Evolutionary conservation across 1,140 invertebrate genomes (phyloP).

Genomic region (Cataglyphis hispanica): DNA sequence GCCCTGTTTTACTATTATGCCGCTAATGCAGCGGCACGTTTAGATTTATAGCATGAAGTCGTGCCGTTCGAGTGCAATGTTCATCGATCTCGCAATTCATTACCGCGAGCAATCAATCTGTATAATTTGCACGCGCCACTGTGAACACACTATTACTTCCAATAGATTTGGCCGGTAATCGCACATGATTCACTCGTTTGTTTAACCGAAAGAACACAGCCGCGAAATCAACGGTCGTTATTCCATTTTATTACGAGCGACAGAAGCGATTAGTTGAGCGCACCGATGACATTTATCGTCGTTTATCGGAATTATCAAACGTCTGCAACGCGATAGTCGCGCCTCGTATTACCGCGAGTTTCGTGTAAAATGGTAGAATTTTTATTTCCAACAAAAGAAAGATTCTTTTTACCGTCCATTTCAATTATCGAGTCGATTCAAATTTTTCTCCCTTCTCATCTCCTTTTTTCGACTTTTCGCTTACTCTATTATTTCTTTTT

Average conservation of each 20-base stretch:
- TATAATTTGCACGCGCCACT: constrained; percentile 59
- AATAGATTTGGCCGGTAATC: constrained; percentile 56
- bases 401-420: background rate
- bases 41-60: constrained; percentile 53
- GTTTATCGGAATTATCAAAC: constrained; percentile 43
- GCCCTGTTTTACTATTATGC: background rate
- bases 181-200: constrained; percentile 65
- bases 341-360: background rate
- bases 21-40: constrained; percentile 27
- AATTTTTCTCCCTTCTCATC: constrained; percentile 22
- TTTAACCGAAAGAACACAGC: constrained; percentile 42
- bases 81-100: constrained; percentile 59
- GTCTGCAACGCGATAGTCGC: constrained; percentile 28
- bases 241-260: constrained; percentile 42
- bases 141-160: constrained; percentile 59
- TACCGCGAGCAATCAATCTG: constrained; percentile 52
- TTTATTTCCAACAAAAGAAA: background rate
- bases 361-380: background rate
- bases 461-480: background rate
- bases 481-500: constrained; percentile 4
- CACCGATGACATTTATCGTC: constrained; percentile 53
- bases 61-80: constrained; percentile 43
- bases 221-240: constrained; percentile 64
- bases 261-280: constrained; percentile 47
- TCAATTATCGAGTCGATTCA: constrained; percentile 18